phyloP scores from a whole-genome alignment of 1,140 invertebrate genomes.

The Homarus americanus region DNA sequence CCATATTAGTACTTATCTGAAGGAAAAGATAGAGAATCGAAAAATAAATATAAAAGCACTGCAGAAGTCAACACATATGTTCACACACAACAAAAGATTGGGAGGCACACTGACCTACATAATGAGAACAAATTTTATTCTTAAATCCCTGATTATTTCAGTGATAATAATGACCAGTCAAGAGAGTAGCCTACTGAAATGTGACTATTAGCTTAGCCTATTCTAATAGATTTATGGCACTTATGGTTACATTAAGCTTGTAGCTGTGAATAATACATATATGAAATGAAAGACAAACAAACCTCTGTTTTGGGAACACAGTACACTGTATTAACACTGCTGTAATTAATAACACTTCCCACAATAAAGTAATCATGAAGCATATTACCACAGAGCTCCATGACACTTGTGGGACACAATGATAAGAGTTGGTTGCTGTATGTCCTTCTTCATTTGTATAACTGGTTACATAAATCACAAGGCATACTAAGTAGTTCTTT shows the following conservation, averaged over 20 bases:
- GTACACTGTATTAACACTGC: neutral
- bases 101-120: too few species aligned
- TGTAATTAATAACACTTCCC: neutral
- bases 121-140: too few species aligned
- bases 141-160: neutral
- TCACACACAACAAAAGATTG: too few species aligned
- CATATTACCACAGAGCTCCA: neutral
- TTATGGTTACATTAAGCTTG: constrained; percentile 26
- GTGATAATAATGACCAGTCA: neutral
- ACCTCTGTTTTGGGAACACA: neutral
- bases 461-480: neutral
- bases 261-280: neutral
- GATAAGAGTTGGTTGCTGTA: constrained; percentile 9
- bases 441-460: neutral
- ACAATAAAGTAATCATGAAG: constrained; percentile 14
- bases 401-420: neutral
- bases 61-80: too few species aligned
- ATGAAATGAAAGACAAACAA: constrained; percentile 11
- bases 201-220: constrained; percentile 24
- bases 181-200: neutral
- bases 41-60: too few species aligned
- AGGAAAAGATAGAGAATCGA: too few species aligned
- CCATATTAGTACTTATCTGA: too few species aligned
- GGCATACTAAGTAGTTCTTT: neutral
- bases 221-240: constrained; percentile 28